These are phyloP conservation scores for Pogonognathellus flavescens DNA, from an alignment of 1,140 invertebrate genomes.

Conservation along the genomic window DNA sequence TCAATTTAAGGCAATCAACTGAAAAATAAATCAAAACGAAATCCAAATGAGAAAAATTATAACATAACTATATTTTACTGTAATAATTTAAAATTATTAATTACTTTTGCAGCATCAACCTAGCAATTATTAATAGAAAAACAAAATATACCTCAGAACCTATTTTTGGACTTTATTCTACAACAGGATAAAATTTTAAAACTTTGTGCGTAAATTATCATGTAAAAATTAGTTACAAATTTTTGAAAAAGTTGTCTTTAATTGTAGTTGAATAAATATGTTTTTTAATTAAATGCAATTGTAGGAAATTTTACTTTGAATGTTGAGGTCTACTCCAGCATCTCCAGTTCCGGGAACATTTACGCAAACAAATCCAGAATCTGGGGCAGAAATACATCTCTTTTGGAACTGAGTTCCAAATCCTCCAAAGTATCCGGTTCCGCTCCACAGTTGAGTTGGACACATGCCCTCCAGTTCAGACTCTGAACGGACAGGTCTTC, in stretches of 20 bases:
- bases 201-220: background rate
- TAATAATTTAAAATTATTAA: too few relatives aligned
- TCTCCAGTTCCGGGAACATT: background rate
- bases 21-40: too few relatives aligned
- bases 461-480: background rate
- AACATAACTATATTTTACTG: too few relatives aligned
- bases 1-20: too few relatives aligned
- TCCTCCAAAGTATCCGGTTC: background rate
- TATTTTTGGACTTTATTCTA: too few relatives aligned
- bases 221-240: background rate
- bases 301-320: background rate
- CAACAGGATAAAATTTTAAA: too few relatives aligned
- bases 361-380: background rate
- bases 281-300: background rate
- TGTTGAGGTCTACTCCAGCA: too few relatives aligned
- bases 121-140: too few relatives aligned
- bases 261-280: background rate
- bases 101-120: too few relatives aligned
- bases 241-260: too few relatives aligned
- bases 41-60: too few relatives aligned
- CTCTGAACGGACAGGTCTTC: background rate
- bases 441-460: background rate
- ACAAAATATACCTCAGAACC: too few relatives aligned
- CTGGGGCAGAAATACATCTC: background rate
- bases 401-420: constrained; percentile 3